Evolutionary conservation across 2,113 vertebrate genomes (phyloP), one percentile per base, ranked within the genome.

Genomic region (Heterochromis multidens): DNA sequence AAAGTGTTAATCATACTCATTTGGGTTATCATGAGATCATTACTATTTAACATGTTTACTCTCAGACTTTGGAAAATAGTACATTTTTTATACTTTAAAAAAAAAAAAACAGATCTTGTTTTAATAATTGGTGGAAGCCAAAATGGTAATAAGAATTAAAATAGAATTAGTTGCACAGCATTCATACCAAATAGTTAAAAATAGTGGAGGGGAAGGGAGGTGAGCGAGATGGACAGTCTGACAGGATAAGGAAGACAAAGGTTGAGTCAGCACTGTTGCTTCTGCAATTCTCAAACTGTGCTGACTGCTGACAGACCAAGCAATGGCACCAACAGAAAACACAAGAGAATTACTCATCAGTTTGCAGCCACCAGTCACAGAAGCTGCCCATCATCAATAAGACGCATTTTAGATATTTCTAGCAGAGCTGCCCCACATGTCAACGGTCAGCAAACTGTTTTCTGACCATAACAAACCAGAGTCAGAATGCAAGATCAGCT

Each of bases 191-290:
- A 81, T 21, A 25, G 52, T 67, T 63, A 63, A 81, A 87, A 57
- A 57, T 46, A 40, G 23, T 29, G 61, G 2, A 0, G 62, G 31
- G 43, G 37, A 49, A 16, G 21, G 25, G 46, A 6, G 23, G 31
- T 13, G 46, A 25, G 35, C 27, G 29, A 11, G 37, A 63, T 31
- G 25, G 61, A 81, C 13, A 29, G 84, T 33, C 77, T 23, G 89
- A 67, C 84, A 72, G 87, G 79, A 78, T 74, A 82, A 76, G 49
- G 80, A 83, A 46, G 74, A 62, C 12, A 59, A 29, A 27, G 60
- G 81, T 2, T 82, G 82, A 91, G 70, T 87, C 80, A 84, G 87
- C 82, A 70, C 35, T 52, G 43, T 61, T 67, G 79, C 57, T 78
- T 85, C 82, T 57, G 87, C 59, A 76, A 54, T 35, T 59, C 23